These are phyloP conservation scores for Notechis scutatus DNA, from an alignment of 2,113 vertebrate species.

Conservation along the genomic window DNA sequence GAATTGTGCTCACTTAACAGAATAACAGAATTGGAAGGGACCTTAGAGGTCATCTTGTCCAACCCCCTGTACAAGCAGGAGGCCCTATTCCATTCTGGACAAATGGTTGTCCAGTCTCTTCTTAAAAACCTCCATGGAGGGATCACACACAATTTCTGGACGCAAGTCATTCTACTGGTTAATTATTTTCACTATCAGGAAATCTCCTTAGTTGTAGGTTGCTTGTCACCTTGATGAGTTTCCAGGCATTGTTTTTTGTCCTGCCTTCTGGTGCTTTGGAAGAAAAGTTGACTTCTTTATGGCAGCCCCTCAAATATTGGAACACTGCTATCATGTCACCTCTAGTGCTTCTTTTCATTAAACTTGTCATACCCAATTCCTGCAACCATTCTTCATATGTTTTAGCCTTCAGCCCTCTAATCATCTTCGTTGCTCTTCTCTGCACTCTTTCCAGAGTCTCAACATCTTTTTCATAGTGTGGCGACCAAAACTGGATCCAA, in stretches of 20 bases:
- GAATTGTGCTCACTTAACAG: neutral
- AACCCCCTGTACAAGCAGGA: neutral
- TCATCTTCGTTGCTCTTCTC: neutral
- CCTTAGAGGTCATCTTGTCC: neutral
- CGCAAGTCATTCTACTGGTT: too few species aligned
- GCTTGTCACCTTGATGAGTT: neutral
- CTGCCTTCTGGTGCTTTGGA: neutral
- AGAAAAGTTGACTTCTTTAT: neutral
- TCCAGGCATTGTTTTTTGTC: neutral
- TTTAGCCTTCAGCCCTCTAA: neutral
- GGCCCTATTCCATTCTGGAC: neutral
- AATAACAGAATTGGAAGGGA: neutral
- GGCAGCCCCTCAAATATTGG: neutral
- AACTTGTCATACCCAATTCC: neutral
- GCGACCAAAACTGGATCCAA: neutral
- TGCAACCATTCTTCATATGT: neutral
- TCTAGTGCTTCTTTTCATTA: neutral
- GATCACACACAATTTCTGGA: neutral
- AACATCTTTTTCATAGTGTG: neutral
- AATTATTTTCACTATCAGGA: neutral
- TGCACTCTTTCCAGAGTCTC: neutral
- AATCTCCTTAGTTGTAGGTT: neutral
- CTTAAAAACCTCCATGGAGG: neutral
- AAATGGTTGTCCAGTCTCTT: neutral
- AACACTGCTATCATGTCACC: neutral